These are phyloP conservation scores for Dendrophyllia cribrosa DNA, from an alignment of 64 coral and sea anemone genomes.

Conservation along the genomic window DNA sequence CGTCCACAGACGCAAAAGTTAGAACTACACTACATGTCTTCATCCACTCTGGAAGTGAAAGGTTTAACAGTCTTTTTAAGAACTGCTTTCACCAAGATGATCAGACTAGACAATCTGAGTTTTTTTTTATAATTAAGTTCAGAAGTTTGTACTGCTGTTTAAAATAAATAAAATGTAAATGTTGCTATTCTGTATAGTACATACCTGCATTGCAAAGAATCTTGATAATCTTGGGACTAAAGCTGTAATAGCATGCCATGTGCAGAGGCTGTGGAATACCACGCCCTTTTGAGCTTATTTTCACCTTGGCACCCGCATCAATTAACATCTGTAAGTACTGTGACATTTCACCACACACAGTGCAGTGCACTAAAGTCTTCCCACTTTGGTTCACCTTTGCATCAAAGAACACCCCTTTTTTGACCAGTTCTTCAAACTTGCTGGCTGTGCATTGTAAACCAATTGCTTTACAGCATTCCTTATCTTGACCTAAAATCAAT, in stretches of 20 bases:
- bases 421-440: constrained; percentile 55
- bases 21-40: no score
- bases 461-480: constrained; percentile 40
- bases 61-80: no score
- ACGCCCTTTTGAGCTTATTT: background rate
- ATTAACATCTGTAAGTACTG: constrained; percentile 64
- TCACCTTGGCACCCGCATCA: constrained; percentile 78
- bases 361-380: constrained; percentile 64
- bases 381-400: constrained; percentile 29
- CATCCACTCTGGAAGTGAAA: no score
- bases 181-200: background rate
- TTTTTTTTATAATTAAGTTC: no score
- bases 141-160: background rate
- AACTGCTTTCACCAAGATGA: no score
- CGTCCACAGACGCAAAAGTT: no score
- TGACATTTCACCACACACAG: constrained; percentile 53
- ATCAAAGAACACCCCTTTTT: constrained; percentile 77
- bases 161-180: background rate
- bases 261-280: constrained; percentile 81
- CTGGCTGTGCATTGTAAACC: constrained; percentile 29
- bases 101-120: no score
- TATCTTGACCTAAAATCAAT: constrained; percentile 67
- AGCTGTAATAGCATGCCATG: constrained; percentile 89
- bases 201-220: constrained; percentile 85
- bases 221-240: constrained; percentile 71